Percentiles rank a stretch among this genome's conserved stretches.
These are phyloP conservation scores for Bubo scandiacus DNA, from an alignment of 2,113 vertebrate species.

Conservation along the genomic window DNA sequence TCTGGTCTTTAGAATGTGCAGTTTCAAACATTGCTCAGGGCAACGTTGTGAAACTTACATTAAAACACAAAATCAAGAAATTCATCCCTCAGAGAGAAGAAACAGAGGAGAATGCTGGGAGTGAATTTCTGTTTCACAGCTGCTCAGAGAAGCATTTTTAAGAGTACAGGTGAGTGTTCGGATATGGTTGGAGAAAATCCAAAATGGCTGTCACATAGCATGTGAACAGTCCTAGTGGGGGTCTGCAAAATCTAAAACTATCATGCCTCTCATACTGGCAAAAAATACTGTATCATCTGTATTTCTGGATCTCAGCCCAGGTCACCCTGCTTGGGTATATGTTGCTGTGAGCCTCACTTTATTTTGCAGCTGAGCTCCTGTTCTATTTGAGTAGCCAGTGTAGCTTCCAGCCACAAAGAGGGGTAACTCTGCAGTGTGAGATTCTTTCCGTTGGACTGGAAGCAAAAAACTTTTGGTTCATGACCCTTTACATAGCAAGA, in stretches of 20 bases:
- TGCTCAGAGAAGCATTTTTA: not conserved
- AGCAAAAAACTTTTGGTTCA: not conserved
- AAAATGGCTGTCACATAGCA: not conserved
- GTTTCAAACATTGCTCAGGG: not conserved
- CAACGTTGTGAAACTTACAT: not conserved
- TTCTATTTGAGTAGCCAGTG: not conserved
- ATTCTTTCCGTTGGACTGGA: not conserved
- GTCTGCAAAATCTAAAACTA: not conserved
- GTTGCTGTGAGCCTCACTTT: not conserved
- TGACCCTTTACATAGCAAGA: not conserved
- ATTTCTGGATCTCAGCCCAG: not conserved
- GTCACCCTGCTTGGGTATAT: not conserved
- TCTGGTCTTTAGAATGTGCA: not conserved
- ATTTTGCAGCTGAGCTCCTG: not conserved
- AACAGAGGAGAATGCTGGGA: not conserved
- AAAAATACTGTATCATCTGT: not conserved
- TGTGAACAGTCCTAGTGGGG: fast-evolving
- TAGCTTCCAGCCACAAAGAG: not conserved
- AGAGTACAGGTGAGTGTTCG: not conserved
- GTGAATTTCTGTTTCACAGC: not conserved
- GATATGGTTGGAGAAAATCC: not conserved
- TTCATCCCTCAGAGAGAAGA: not conserved
- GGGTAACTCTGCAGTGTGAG: not conserved
- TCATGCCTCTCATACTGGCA: not conserved
- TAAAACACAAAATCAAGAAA: not conserved